A percentile compares a stretch with the other conserved stretches of the same genome.
These are phyloP conservation scores for Euschistus heros DNA, from an alignment of 1,140 invertebrate genomes.

Conservation along the genomic window DNA sequence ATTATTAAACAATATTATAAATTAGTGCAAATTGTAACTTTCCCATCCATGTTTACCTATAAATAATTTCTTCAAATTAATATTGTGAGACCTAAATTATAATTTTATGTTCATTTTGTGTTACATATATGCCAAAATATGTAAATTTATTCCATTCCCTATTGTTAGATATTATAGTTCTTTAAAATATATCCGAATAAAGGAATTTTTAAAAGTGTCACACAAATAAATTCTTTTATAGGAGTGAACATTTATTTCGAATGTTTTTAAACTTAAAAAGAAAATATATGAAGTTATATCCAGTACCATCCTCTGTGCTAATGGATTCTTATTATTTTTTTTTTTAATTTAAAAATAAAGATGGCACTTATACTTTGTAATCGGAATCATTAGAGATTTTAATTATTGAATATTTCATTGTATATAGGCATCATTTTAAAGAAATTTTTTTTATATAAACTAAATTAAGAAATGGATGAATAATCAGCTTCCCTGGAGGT, in stretches of 20 bases:
- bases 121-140: constrained; percentile 14
- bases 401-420: too few relatives aligned
- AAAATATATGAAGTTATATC: neutral
- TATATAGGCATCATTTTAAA: too few relatives aligned
- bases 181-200: neutral
- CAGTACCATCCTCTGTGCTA: neutral
- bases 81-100: too few relatives aligned
- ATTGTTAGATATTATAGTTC: constrained; percentile 16
- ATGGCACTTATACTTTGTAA: constrained; percentile 8
- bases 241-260: constrained; percentile 5
- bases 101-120: too few relatives aligned
- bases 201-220: constrained; percentile 8
- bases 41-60: too few relatives aligned
- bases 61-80: too few relatives aligned
- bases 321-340: neutral
- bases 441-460: too few relatives aligned
- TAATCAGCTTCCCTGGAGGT: neutral
- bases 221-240: constrained; percentile 4
- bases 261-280: neutral
- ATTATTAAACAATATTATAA: too few relatives aligned
- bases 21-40: too few relatives aligned
- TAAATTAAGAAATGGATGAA: too few relatives aligned
- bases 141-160: constrained; percentile 12
- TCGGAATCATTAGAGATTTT: too few relatives aligned
- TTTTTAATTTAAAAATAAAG: neutral